Evolutionary conservation across 2,888 invertebrate genomes (phyloP), one percentile per base, ranked within the genome.

Genomic region (Glyphotaelius pellucidus): DNA sequence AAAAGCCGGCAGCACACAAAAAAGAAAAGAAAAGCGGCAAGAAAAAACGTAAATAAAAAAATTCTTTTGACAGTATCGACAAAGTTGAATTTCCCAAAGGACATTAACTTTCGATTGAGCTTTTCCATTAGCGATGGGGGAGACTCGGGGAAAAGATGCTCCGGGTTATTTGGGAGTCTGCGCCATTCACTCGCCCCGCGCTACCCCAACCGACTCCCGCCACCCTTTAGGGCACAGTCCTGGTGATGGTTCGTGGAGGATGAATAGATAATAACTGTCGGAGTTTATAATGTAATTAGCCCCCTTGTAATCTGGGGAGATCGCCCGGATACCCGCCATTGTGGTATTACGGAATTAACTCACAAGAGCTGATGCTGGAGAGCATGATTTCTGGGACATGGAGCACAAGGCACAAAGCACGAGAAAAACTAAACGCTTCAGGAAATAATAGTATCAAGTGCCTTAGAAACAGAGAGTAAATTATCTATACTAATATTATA

Each of bases 31-130:
- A 88, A 79, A 79, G 79, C 89, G 80, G 67, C 85, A 91, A 91
- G 84, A 93, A 92, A 92, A 91, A 93, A 92, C 93, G 92, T 93
- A 93, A 93, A 93, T 93, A 93, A 93, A 93, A 38, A 67, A 93
- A 93, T 93, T 93, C 93, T 93, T 93, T 93, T 93, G 93, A 93
- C 93, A 93, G 92, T 93, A 93, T 93, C 92, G 93, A 91, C 93
- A 93, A 93, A 93, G 93, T 93, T 93, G 93, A 93, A 93, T 93
- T 93, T 93, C 93, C 93, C 93, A 93, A 93, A 93, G 93, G 93
- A 93, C 93, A 93, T 93, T 93, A 93, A 93, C 93, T 93, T 93
- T 93, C 93, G 93, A 93, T 93, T 93, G 93, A 93, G 93, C 92
- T 92, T 93, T 93, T 93, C 93, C 93, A 93, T 93, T 93, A 93